phyloP scores from a whole-genome alignment of 2,113 vertebrate species.

The Pipa parva region DNA sequence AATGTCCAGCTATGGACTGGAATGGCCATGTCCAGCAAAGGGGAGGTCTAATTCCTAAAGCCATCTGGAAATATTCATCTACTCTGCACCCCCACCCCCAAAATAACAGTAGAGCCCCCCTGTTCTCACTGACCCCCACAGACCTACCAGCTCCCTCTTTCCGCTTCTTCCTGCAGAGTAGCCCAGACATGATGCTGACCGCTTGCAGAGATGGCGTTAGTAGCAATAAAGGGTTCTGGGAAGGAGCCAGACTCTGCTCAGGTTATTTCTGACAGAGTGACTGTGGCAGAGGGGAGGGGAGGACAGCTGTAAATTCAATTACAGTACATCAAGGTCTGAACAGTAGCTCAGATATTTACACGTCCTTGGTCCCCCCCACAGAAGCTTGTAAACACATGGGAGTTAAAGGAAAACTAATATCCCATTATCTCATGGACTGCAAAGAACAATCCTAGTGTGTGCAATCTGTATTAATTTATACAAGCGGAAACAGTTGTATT shows the following conservation, averaged over 20 bases:
- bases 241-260: constrained; percentile 55
- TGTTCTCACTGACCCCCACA: too few species aligned
- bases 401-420: background rate
- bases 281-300: constrained; percentile 40
- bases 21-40: too few species aligned
- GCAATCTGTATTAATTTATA: background rate
- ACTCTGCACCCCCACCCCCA: background rate
- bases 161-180: constrained; percentile 77
- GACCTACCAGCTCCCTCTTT: constrained; percentile 79
- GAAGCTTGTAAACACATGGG: background rate
- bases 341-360: background rate
- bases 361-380: background rate
- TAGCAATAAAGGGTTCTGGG: background rate
- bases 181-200: constrained; percentile 65
- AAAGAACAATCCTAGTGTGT: too few species aligned
- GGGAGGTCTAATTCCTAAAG: background rate
- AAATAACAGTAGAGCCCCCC: background rate
- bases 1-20: too few species aligned
- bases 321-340: background rate
- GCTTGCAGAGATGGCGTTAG: background rate
- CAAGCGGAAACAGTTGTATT: background rate
- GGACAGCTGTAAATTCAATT: constrained; percentile 15
- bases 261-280: constrained; percentile 68
- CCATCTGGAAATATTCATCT: background rate
- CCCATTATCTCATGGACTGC: too few species aligned